Base-by-base conservation (phyloP, 2,888 invertebrate genomes). In the Iphiclides podalirius region DNA sequence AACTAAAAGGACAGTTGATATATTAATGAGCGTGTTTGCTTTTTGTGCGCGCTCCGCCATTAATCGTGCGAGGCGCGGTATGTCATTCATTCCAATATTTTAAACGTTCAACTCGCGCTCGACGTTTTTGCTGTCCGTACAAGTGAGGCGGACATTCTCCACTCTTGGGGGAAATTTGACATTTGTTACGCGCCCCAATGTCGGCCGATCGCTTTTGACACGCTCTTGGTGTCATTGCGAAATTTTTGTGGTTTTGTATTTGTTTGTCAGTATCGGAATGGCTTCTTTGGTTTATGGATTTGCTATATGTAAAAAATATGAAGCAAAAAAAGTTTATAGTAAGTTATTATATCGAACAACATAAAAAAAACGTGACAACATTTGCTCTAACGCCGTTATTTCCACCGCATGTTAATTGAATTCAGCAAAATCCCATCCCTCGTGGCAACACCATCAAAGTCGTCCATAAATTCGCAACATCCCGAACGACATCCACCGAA, bases 71-170 rank as follows among this genome's bases (percentile, higher is more conserved):
- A 76, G 75, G 79, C 86, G 79, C 71, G 88, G 86, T 86, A 86
- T 88, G 88, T 87, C 88, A 88, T 88, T 86, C 86, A 88, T 85
- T 87, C 88, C 87, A 81, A 87, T 87, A 87, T 87, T 88, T 86
- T 87, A 86, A 87, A 82, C 82, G 77, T 65, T 73, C 75, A 66
- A 66, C 61, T 74, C 78, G 66, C 62, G 64, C 73, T 70, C 76
- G 81, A 77, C 80, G 79, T 79, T 84, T 82, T 79, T 82, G 85
- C 78, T 85, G 84, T 81, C 75, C 66, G 72, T 79, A 83, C 85
- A 75, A 73, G 73, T 67, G 70, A 76, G 72, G 73, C 73, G 72
- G 73, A 66, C 77, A 82, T 85, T 80, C 82, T 74, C 70, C 57
- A 67, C 61, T 69, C 72, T 67, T 59, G 54, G 55, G 61, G 66